Conservation (phyloP, 2,113 vertebrate species). For the Epinephelus lanceolatus region DNA sequence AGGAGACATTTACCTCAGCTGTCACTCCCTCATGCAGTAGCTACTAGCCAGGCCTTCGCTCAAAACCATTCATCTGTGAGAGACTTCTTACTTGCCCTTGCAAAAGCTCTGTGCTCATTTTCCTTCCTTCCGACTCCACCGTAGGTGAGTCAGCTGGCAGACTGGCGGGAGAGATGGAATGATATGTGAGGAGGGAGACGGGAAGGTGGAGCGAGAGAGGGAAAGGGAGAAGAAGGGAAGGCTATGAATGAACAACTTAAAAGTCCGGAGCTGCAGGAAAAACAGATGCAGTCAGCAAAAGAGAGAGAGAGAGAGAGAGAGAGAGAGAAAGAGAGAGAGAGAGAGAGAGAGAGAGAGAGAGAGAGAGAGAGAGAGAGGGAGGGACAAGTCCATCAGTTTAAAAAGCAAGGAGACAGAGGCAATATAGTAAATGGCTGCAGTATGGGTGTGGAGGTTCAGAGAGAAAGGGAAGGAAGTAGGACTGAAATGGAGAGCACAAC, state of each 20-base stretch:
- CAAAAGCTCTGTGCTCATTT: slow-evolving; percentile 56
- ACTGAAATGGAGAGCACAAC: slow-evolving; percentile 17
- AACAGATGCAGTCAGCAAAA: slow-evolving; percentile 76
- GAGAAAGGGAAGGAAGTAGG: background rate
- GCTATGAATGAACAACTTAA: slow-evolving; percentile 71
- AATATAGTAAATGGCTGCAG: slow-evolving; percentile 71
- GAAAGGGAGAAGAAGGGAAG: slow-evolving; percentile 11
- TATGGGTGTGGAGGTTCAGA: slow-evolving; percentile 46
- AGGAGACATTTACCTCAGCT: slow-evolving; percentile 38
- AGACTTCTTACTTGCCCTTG: slow-evolving; percentile 52
- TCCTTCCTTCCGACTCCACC: slow-evolving; percentile 40
- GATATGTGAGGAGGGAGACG: slow-evolving; percentile 65
- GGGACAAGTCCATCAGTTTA: slow-evolving; percentile 69
- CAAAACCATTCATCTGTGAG: slow-evolving; percentile 46
- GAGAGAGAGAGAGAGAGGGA: slow-evolving; percentile 18
- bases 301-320: slow-evolving; percentile 1
- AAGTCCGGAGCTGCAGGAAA: slow-evolving; percentile 58
- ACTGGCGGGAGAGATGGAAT: slow-evolving; percentile 53
- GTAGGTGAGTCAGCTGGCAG: slow-evolving; percentile 62
- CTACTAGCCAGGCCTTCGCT: background rate
- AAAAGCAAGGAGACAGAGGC: slow-evolving; percentile 42
- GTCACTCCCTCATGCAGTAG: slow-evolving; percentile 7
- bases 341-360: slow-evolving; percentile 32
- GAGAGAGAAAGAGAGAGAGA: slow-evolving; percentile 2
- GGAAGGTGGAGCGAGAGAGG: background rate